Percentiles rank a stretch among this genome's conserved stretches.
Conservation (phyloP, 2,888 invertebrate genomes). For the Cephalotes varians region DNA sequence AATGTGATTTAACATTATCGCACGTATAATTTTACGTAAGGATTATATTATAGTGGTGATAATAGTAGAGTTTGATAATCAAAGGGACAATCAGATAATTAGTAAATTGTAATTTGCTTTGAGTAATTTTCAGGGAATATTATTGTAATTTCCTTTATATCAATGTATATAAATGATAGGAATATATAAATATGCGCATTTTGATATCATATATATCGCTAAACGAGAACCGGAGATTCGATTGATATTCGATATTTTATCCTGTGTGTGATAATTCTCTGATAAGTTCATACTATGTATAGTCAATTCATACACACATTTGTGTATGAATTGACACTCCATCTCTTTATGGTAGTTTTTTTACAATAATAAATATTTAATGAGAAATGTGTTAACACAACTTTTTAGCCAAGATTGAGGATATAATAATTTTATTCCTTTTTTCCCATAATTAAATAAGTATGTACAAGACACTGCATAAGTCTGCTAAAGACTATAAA, state of each 20-base stretch:
- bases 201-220: slow-evolving; percentile 41
- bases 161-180: slow-evolving; percentile 21
- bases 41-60: not conserved
- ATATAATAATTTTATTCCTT: not conserved
- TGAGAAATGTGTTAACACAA: not conserved
- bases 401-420: not conserved
- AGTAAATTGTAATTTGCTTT: slow-evolving; percentile 27
- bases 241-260: slow-evolving; percentile 48
- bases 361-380: slow-evolving; percentile 1
- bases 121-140: slow-evolving; percentile 26
- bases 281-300: not conserved
- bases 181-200: not conserved
- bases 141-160: slow-evolving; percentile 38
- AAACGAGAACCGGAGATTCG: slow-evolving; percentile 15
- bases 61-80: not conserved
- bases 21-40: not conserved
- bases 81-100: slow-evolving; percentile 20
- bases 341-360: not conserved
- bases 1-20: not conserved
- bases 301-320: not conserved
- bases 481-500: slow-evolving; percentile 16
- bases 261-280: slow-evolving; percentile 24
- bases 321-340: not conserved
- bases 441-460: not conserved
- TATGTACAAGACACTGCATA: not conserved